Evolutionary conservation across 1,140 invertebrate species (phyloP).

Genomic region (Heliconius himera): DNA sequence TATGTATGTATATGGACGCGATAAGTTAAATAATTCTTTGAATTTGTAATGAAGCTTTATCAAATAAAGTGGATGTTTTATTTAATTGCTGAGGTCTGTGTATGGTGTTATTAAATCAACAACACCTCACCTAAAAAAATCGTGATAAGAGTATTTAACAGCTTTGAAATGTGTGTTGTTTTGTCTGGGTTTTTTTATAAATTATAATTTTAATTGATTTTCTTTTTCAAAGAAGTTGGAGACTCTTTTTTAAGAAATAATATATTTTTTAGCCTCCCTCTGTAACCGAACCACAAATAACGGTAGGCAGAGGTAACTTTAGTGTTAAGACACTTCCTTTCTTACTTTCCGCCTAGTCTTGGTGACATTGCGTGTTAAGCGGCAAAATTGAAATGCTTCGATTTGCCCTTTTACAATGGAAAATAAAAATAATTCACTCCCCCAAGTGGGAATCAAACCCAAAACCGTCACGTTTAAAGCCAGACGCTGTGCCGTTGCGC

Average conservation of each 20-base stretch:
- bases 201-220: not conserved
- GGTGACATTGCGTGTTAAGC: not conserved
- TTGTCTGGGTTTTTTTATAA: not conserved
- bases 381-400: not conserved
- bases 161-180: not conserved
- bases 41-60: conserved; percentile 27
- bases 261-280: not conserved
- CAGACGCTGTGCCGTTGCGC: too few relatives aligned
- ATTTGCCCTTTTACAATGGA: too few relatives aligned
- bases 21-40: conserved; percentile 27
- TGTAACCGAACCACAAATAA: not conserved
- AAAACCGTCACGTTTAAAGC: too few relatives aligned
- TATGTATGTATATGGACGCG: conserved; percentile 15
- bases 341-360: not conserved
- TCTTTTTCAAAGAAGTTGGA: too few relatives aligned
- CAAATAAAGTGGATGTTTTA: conserved; percentile 15
- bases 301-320: not conserved
- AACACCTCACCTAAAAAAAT: not conserved
- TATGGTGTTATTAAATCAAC: not conserved
- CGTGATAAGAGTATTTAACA: not conserved
- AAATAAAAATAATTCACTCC: not conserved
- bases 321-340: not conserved
- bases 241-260: not conserved
- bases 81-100: conserved; percentile 1
- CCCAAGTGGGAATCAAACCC: not conserved